A percentile compares a stretch with the other conserved stretches of the same genome.
Evolutionary conservation across 2,888 invertebrate species (phyloP).

Genomic region (Tipula confusa): DNA sequence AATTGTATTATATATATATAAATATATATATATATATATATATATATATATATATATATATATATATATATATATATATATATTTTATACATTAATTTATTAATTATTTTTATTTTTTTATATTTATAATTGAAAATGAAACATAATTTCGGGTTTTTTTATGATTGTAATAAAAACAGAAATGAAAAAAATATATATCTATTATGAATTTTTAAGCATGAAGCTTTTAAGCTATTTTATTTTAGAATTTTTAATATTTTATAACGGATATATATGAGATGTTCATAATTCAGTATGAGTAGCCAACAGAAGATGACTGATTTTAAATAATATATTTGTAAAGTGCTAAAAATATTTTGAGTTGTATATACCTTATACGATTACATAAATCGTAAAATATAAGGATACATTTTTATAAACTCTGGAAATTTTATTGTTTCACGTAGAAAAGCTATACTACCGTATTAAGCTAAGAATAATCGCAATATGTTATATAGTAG

Average conservation of each 20-base stretch:
- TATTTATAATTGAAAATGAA: background rate
- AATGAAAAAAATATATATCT: background rate
- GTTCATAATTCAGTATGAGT: no score
- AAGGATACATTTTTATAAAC: no score
- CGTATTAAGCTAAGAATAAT: no score
- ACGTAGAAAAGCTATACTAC: no score
- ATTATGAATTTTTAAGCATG: background rate
- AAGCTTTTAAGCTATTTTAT: background rate
- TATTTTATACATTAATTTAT: background rate
- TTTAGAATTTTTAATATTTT: background rate
- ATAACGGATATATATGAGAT: no score
- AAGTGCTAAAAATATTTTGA: no score
- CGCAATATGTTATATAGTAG: no score
- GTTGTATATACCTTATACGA: no score
- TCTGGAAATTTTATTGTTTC: no score
- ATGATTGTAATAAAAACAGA: background rate
- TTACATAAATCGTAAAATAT: no score
- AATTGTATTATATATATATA: background rate
- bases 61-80: background rate
- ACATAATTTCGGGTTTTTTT: background rate
- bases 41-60: conserved; percentile 20
- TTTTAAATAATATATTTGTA: no score
- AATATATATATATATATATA: background rate
- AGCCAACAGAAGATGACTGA: no score
- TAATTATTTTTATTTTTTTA: background rate